Conservation (phyloP, 2,888 invertebrate genomes). For the Acanthosepion esculentum region DNA sequence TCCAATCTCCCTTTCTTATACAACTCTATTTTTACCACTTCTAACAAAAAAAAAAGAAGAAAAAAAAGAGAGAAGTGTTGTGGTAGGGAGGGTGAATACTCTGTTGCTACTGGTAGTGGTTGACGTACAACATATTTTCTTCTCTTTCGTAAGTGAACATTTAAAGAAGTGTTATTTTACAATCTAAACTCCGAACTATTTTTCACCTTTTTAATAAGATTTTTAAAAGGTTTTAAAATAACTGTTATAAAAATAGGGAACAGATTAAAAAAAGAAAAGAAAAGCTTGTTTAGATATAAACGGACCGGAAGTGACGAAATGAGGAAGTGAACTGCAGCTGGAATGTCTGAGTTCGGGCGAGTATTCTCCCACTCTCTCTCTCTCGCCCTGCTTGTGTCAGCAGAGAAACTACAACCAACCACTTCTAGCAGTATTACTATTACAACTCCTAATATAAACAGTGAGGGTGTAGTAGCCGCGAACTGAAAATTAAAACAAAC, state of each 20-base stretch:
- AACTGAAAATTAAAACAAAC: not conserved
- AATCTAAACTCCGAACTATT: not conserved
- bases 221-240: not conserved
- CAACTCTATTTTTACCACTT: too few relatives aligned
- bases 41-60: too few relatives aligned
- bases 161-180: not conserved
- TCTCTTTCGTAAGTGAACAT: not conserved
- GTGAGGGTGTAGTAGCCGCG: not conserved
- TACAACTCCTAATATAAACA: not conserved
- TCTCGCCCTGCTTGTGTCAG: not conserved
- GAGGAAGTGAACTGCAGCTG: constrained; percentile 12
- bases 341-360: constrained; percentile 1
- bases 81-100: too few relatives aligned
- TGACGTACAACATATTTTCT: too few relatives aligned
- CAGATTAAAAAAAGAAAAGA: not conserved
- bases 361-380: not conserved
- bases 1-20: too few relatives aligned
- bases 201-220: not conserved
- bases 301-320: constrained; percentile 33
- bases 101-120: too few relatives aligned
- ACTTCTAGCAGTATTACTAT: not conserved
- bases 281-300: not conserved
- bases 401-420: not conserved
- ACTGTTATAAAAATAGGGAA: not conserved
- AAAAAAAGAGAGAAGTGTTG: too few relatives aligned